These are phyloP conservation scores for Gryllus bimaculatus DNA, from an alignment of 1,140 invertebrate genomes.

Conservation along the genomic window DNA sequence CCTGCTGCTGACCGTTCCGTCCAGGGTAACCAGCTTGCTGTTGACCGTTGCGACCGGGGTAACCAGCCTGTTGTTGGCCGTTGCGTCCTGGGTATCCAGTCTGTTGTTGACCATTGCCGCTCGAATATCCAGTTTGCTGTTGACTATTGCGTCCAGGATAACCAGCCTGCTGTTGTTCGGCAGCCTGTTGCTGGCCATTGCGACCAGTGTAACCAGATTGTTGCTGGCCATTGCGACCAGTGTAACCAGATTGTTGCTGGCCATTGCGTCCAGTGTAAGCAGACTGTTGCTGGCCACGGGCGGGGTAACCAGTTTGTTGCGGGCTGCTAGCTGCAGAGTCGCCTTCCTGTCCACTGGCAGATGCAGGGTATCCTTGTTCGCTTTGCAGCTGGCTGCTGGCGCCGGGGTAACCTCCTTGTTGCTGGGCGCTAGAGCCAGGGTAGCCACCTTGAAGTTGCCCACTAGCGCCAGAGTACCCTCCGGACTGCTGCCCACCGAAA, in stretches of 20 bases:
- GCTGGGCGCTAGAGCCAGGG: too few species aligned
- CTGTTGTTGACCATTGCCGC: neutral
- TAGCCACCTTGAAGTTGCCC: too few species aligned
- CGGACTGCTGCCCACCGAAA: too few species aligned
- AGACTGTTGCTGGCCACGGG: neutral
- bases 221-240: neutral
- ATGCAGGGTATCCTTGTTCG: neutral
- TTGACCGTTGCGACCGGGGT: neutral
- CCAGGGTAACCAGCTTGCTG: neutral
- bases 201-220: neutral
- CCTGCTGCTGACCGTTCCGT: neutral
- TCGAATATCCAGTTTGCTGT: neutral
- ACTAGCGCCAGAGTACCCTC: too few species aligned
- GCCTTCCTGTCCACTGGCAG: neutral
- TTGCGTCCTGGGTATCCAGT: neutral
- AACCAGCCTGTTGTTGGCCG: neutral
- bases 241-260: neutral
- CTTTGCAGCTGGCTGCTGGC: neutral
- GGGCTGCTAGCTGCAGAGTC: neutral
- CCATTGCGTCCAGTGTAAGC: neutral
- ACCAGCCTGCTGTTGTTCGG: neutral
- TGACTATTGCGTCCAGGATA: neutral
- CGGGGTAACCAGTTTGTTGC: neutral
- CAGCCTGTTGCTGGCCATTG: neutral
- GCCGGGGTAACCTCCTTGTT: too few species aligned